Evolutionary conservation across 1,140 invertebrate species (phyloP).

Genomic region (Cardiocondyla obscurior): DNA sequence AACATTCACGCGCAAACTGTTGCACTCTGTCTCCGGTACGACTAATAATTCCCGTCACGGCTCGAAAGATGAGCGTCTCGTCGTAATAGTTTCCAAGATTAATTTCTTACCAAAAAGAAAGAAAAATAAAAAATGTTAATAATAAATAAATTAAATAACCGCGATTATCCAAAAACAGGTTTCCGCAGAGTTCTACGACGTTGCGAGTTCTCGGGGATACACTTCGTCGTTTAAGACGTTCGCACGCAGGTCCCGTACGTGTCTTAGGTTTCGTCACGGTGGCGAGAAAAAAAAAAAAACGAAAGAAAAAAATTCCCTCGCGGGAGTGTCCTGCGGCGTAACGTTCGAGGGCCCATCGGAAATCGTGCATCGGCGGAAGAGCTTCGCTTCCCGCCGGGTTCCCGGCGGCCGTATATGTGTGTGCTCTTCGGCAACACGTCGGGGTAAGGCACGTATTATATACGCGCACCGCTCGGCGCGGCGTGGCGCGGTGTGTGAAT

Average conservation of each 20-base stretch:
- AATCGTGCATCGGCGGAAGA: slow-evolving; percentile 34
- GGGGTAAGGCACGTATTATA: slow-evolving; percentile 62
- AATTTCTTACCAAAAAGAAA: background rate
- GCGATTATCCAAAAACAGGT: background rate
- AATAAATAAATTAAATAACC: too few species aligned
- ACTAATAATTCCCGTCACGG: slow-evolving; percentile 21
- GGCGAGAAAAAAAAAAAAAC: too few species aligned
- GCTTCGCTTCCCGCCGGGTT: slow-evolving; percentile 30
- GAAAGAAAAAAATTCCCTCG: background rate
- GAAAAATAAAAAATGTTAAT: background rate
- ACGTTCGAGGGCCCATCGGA: slow-evolving; percentile 22
- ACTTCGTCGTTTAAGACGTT: background rate
- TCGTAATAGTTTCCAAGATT: background rate
- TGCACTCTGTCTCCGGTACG: background rate
- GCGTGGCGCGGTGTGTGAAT: slow-evolving; percentile 78
- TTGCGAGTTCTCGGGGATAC: background rate
- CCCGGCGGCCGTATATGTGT: slow-evolving; percentile 50
- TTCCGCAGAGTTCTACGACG: background rate
- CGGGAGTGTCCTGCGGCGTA: background rate
- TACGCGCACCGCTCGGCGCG: slow-evolving; percentile 46
- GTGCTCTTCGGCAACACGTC: slow-evolving; percentile 63
- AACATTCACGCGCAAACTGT: slow-evolving; percentile 41
- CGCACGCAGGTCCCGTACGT: background rate
- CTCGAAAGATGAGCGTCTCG: background rate
- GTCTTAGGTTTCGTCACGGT: background rate